phyloP scores from a whole-genome alignment of 1,140 invertebrate species.

The Oryzaephilus surinamensis region DNA sequence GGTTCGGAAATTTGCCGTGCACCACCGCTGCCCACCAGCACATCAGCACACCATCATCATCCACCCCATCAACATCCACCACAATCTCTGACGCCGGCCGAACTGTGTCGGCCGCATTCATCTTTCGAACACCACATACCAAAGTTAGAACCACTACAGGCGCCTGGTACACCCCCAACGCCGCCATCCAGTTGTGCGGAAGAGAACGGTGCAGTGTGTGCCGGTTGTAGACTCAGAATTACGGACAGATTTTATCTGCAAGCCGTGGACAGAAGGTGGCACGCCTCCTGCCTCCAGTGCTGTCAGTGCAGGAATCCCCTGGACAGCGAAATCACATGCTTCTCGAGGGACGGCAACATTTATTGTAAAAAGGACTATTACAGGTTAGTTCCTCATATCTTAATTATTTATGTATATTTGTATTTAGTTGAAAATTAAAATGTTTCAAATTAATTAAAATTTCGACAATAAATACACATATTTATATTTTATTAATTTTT shows the following conservation, averaged over 20 bases:
- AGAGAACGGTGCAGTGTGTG: conserved; percentile 50
- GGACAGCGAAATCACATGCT: conserved; percentile 87
- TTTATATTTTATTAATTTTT: too few relatives aligned
- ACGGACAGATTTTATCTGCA: conserved; percentile 84
- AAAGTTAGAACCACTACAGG: conserved; percentile 42
- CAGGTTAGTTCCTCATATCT: conserved; percentile 76
- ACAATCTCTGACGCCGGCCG: conserved; percentile 27
- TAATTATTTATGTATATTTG: not conserved
- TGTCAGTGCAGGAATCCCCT: conserved; percentile 81
- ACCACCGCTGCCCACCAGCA: conserved; percentile 15
- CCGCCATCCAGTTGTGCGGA: conserved; percentile 25
- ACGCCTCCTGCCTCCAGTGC: conserved; percentile 83
- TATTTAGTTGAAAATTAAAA: too few relatives aligned
- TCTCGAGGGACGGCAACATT: conserved; percentile 85
- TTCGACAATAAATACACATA: too few relatives aligned
- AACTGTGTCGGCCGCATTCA: conserved; percentile 26
- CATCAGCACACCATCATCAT: conserved; percentile 8
- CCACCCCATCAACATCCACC: conserved; percentile 13
- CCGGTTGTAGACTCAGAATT: conserved; percentile 75
- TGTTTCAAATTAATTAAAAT: too few relatives aligned
- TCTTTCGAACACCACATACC: conserved; percentile 40
- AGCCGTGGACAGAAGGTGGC: conserved; percentile 89
- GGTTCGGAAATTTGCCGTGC: conserved; percentile 30
- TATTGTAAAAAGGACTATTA: conserved; percentile 97
- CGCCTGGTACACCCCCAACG: conserved; percentile 36